Evolutionary conservation across 2,888 invertebrate species (phyloP).

Genomic region (Saturnia japonica): DNA sequence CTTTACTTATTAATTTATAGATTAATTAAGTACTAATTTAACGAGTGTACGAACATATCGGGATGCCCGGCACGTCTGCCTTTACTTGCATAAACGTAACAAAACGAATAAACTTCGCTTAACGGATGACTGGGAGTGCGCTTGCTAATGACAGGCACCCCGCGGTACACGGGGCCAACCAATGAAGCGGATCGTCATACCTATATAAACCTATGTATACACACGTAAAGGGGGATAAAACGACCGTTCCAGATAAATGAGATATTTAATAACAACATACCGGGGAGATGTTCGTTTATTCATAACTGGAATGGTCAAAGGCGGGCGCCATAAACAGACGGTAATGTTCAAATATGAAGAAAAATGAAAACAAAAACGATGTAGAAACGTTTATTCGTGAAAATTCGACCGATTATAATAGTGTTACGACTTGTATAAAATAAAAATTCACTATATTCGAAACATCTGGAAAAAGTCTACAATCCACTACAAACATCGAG

Average conservation of each 20-base stretch:
- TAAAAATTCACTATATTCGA: no score
- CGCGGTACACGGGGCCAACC: neutral
- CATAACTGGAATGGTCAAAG: neutral
- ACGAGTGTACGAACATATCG: no score
- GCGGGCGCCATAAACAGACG: neutral
- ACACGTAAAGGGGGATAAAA: neutral
- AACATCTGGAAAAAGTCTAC: no score
- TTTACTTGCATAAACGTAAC: neutral
- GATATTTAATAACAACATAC: slow-evolving; percentile 13
- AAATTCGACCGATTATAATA: no score
- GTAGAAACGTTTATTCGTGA: no score
- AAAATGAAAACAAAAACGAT: no score
- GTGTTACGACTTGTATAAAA: no score
- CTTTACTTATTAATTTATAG: no score
- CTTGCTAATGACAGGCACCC: slow-evolving; percentile 10
- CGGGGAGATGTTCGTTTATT: neutral
- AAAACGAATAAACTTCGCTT: neutral
- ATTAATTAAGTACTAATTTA: no score
- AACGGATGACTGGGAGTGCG: slow-evolving; percentile 8
- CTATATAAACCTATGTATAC: neutral
- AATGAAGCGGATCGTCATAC: neutral
- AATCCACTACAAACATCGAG: no score
- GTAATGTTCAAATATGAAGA: neutral
- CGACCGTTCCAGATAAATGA: neutral
- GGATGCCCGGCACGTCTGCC: no score